These are phyloP conservation scores for Podarcis lilfordi DNA, from an alignment of 2,797 vertebrate species.

Conservation along the genomic window DNA sequence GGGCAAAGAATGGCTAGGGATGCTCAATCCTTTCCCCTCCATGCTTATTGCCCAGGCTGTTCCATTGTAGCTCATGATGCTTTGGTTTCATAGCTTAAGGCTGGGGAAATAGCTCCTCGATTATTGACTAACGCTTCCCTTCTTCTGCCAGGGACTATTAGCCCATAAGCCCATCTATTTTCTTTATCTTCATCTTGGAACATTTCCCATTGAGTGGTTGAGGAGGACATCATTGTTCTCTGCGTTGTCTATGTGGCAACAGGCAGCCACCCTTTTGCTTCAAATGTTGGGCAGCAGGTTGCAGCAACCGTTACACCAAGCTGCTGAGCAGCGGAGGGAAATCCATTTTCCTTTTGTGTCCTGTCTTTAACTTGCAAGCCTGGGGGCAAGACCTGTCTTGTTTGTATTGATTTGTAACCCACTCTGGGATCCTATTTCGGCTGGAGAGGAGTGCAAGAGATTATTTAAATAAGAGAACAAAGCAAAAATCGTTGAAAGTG, in stretches of 20 bases:
- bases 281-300: not conserved
- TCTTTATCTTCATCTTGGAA: not conserved
- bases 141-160: not conserved
- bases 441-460: no score
- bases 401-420: no score
- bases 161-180: not conserved
- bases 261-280: not conserved
- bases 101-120: rapidly evolving
- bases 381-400: no score
- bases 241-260: not conserved
- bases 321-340: no score
- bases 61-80: rapidly evolving
- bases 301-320: not conserved
- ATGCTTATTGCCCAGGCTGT: not conserved
- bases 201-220: not conserved
- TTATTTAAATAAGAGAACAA: no score
- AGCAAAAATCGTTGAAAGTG: not conserved
- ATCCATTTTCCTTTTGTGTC: no score
- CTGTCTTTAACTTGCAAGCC: no score
- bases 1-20: not conserved
- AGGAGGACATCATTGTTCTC: not conserved
- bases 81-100: rapidly evolving
- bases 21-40: not conserved
- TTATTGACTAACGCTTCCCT: not conserved
- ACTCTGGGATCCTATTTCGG: no score